These are phyloP conservation scores for Microcebus murinus DNA, from an alignment of 2,113 vertebrate genomes.

Conservation along the genomic window DNA sequence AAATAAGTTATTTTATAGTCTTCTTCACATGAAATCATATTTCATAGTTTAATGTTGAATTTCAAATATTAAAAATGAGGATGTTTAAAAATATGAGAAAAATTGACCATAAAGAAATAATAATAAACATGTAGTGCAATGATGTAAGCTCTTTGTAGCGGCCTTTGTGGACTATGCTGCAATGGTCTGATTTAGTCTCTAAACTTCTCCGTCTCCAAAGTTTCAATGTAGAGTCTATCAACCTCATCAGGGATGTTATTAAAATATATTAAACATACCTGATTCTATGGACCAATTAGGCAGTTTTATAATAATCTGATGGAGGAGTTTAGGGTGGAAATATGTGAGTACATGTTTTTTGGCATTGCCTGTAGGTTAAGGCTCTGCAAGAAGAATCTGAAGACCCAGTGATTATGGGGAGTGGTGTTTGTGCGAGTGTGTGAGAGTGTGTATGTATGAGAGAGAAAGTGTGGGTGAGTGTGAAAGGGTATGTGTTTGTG, in stretches of 20 bases:
- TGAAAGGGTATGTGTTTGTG: not conserved
- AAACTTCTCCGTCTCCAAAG: not conserved
- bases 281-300: not conserved
- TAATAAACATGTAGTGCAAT: not conserved
- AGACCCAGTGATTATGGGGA: not conserved
- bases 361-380: not conserved
- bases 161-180: not conserved
- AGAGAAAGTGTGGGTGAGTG: not conserved
- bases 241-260: not conserved
- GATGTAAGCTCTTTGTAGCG: not conserved
- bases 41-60: conserved; percentile 13
- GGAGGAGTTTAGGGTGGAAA: not conserved
- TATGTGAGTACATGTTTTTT: not conserved
- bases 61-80: not conserved
- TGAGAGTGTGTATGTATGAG: no score
- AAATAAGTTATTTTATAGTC: not conserved
- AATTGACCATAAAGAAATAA: not conserved
- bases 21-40: not conserved
- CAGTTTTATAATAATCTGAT: not conserved
- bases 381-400: not conserved
- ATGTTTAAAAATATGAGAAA: not conserved
- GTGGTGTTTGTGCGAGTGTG: no score
- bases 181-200: not conserved
- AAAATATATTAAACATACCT: not conserved
- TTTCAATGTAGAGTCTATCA: not conserved